These are phyloP conservation scores for Machaerirhynchus nigripectus DNA, from an alignment of 2,113 vertebrate genomes.

Conservation along the genomic window DNA sequence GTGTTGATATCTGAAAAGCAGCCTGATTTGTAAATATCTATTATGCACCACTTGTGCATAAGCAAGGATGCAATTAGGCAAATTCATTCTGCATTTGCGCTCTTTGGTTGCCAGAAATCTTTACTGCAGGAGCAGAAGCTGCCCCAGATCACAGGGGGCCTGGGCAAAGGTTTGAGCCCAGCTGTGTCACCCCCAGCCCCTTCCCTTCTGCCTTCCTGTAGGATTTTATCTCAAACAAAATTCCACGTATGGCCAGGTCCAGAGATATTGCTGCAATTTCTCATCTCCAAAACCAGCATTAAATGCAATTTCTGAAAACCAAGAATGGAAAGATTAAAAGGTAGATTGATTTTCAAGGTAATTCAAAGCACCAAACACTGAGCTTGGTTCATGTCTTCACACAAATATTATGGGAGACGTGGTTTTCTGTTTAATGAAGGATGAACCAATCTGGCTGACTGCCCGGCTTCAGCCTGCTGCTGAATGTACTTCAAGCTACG, in stretches of 20 bases:
- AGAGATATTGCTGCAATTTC: neutral
- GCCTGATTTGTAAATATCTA: conserved; percentile 66
- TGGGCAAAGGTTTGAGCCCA: neutral
- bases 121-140: neutral
- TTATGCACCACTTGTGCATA: conserved; percentile 48
- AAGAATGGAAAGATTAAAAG: conserved; percentile 16
- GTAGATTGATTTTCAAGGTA: conserved; percentile 10
- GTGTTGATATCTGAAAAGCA: conserved; percentile 30
- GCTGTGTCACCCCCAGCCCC: neutral
- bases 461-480: neutral
- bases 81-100: neutral
- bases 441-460: neutral
- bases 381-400: conserved; percentile 1
- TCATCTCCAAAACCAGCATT: neutral
- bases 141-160: neutral
- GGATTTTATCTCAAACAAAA: neutral
- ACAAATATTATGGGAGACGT: neutral
- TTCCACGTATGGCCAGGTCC: neutral
- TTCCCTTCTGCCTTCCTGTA: neutral
- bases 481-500: neutral
- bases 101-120: conserved; percentile 34
- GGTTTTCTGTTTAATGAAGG: conserved; percentile 17
- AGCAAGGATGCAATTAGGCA: conserved; percentile 63
- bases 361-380: conserved; percentile 3
- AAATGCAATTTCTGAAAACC: conserved; percentile 12